A percentile compares a stretch with the other conserved stretches of the same genome.
Conservation (phyloP, 2,888 invertebrate species). For the Diarsia mendica region DNA sequence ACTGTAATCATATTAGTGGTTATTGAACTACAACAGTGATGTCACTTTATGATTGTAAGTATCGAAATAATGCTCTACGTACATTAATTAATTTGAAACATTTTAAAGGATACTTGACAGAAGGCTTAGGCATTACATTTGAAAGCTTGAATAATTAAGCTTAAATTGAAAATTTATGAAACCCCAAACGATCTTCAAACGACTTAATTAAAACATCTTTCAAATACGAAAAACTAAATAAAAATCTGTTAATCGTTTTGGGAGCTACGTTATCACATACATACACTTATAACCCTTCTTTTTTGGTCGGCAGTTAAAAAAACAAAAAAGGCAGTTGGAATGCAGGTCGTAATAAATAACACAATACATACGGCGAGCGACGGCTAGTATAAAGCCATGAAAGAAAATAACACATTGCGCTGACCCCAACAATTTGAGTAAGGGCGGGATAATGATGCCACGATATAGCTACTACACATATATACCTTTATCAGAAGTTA, state of each 20-base stretch:
- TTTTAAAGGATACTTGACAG: background rate
- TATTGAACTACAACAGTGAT: background rate
- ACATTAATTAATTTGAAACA: background rate
- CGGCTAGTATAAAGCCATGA: background rate
- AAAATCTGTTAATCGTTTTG: background rate
- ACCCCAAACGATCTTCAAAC: background rate
- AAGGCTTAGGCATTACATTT: background rate
- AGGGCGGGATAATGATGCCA: conserved; percentile 20
- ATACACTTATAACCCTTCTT: background rate
- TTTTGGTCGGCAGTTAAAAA: background rate
- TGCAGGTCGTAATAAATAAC: background rate
- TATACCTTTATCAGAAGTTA: background rate
- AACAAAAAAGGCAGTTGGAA: background rate
- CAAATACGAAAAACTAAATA: background rate
- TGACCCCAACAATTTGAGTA: conserved; percentile 19
- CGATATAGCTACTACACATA: background rate
- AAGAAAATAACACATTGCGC: background rate
- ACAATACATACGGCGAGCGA: background rate
- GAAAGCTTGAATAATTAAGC: background rate
- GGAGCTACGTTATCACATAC: background rate
- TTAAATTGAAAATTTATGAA: background rate
- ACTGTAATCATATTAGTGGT: conserved; percentile 20
- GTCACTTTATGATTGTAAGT: background rate
- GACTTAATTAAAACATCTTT: background rate
- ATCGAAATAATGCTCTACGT: background rate